Percentiles rank a stretch among this genome's conserved stretches.
phyloP scores from a whole-genome alignment of 2,797 vertebrate species.

The Heteromormyrus szaboi region DNA sequence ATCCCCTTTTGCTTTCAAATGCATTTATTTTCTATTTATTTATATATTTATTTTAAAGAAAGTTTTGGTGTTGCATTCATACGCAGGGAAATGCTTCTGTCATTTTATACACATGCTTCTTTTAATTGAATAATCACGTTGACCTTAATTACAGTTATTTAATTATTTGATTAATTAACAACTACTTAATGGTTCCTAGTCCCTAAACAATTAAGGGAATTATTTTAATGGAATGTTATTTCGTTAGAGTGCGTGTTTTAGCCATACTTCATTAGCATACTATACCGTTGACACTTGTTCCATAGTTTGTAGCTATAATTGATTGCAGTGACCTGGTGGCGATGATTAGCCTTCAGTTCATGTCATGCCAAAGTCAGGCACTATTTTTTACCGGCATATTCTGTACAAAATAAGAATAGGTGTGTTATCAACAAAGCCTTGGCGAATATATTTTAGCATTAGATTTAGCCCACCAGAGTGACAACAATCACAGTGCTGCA shows the following conservation, averaged over 20 bases:
- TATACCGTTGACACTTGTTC: not conserved
- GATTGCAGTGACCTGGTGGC: not conserved
- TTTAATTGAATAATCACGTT: not conserved
- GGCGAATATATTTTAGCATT: not conserved
- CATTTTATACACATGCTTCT: not conserved
- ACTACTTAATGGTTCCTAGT: not conserved
- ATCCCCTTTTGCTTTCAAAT: not conserved
- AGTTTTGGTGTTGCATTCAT: not conserved
- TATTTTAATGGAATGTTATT: not conserved
- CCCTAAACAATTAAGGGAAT: not conserved
- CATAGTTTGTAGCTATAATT: not conserved
- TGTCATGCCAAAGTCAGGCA: not conserved
- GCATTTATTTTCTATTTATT: not conserved
- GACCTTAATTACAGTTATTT: not conserved
- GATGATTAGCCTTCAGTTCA: not conserved
- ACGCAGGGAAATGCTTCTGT: not conserved
- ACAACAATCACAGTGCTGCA: not conserved
- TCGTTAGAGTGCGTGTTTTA: not conserved
- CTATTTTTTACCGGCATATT: not conserved
- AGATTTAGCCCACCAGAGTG: not conserved
- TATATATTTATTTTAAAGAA: not conserved
- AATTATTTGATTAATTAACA: constrained; percentile 11
- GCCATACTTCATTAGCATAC: not conserved
- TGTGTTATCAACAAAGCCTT: not conserved
- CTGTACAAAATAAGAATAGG: not conserved